These are phyloP conservation scores for Hirudinaria manillensis DNA, from an alignment of 2,888 invertebrate genomes.

Conservation along the genomic window DNA sequence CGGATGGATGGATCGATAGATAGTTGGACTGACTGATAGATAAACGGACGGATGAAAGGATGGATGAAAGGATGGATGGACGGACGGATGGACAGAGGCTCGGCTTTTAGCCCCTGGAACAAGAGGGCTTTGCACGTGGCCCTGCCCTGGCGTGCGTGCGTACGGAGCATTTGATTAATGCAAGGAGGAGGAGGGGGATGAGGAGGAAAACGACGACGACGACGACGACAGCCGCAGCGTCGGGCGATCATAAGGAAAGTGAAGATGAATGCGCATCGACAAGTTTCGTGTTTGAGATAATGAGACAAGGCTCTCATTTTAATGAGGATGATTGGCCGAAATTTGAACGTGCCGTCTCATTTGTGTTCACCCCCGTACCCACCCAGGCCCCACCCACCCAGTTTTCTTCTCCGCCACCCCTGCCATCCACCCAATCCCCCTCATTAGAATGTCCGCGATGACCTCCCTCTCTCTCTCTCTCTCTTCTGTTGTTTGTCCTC, in stretches of 20 bases:
- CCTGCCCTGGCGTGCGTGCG: background rate
- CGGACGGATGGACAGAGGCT: background rate
- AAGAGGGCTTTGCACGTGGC: no score
- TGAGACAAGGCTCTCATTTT: constrained; percentile 16
- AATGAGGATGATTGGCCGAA: constrained; percentile 14
- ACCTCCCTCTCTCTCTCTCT: background rate
- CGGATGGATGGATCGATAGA: background rate
- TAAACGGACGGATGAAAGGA: background rate
- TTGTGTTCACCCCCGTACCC: no score
- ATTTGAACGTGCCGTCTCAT: background rate
- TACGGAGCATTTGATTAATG: constrained; percentile 16
- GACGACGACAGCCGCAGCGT: background rate
- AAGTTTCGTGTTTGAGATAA: constrained; percentile 9
- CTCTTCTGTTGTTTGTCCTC: background rate
- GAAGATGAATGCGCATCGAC: background rate
- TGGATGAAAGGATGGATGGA: background rate
- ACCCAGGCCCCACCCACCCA: background rate
- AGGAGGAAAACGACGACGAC: background rate
- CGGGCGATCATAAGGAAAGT: background rate
- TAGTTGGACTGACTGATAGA: background rate
- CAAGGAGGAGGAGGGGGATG: constrained; percentile 4
- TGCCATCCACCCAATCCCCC: background rate
- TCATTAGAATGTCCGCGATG: background rate
- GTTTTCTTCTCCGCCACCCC: background rate
- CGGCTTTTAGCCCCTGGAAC: no score